Conservation (phyloP, 2,888 invertebrate species). For the Entomobrya multifasciata region DNA sequence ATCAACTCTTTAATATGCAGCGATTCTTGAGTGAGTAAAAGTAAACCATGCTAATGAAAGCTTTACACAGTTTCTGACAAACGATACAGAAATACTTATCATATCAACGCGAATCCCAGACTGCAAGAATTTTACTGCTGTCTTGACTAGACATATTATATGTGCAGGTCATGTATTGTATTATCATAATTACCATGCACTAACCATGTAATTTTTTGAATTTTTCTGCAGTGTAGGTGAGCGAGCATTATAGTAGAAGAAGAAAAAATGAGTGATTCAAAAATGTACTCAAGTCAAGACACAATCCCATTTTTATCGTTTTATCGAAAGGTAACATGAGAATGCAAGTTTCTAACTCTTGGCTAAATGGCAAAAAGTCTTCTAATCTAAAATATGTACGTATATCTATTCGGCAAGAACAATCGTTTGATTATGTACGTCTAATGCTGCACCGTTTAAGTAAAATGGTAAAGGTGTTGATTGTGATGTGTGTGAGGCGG, state of each 20-base stretch:
- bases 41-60: too few relatives aligned
- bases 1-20: too few relatives aligned
- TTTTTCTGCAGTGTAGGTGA: background rate
- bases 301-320: constrained; percentile 50
- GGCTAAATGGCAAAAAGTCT: background rate
- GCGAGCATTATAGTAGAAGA: constrained; percentile 30
- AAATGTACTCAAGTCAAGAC: background rate
- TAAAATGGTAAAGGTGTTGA: constrained; percentile 15
- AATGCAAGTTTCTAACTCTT: constrained; percentile 43
- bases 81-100: too few relatives aligned
- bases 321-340: constrained; percentile 56
- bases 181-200: constrained; percentile 63
- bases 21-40: too few relatives aligned
- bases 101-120: too few relatives aligned
- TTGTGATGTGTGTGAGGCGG: constrained; percentile 5
- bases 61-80: too few relatives aligned
- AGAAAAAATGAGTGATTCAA: background rate
- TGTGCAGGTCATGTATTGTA: constrained; percentile 65
- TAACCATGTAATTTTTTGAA: constrained; percentile 63
- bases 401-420: background rate
- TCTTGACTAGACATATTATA: background rate
- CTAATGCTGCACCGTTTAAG: background rate
- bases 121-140: background rate
- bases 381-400: background rate
- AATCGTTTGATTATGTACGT: background rate